A percentile compares a stretch with the other conserved stretches of the same genome.
phyloP scores from a whole-genome alignment of 2,797 vertebrate species.

The Megalops cyprinoides region DNA sequence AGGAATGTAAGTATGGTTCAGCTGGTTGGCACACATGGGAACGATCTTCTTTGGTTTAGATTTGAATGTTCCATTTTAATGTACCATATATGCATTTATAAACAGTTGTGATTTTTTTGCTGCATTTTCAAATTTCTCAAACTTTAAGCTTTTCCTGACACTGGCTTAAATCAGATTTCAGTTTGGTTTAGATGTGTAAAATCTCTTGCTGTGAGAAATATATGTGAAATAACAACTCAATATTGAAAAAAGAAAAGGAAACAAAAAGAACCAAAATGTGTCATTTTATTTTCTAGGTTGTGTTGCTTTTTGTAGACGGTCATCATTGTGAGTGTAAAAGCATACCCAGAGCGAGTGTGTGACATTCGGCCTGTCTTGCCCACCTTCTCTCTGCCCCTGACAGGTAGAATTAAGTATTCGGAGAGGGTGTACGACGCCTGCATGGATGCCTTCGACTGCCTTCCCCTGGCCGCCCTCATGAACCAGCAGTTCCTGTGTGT shows the following conservation, averaged over 20 bases:
- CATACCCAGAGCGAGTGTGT: conserved; percentile 44
- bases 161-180: conserved; percentile 35
- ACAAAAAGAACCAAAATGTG: conserved; percentile 47
- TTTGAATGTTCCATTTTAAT: too few relatives aligned
- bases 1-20: conserved; percentile 94
- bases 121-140: conserved; percentile 1
- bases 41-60: too few relatives aligned
- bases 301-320: conserved; percentile 41
- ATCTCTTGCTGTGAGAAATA: conserved; percentile 60
- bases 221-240: not conserved
- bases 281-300: conserved; percentile 39
- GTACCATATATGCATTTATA: not conserved
- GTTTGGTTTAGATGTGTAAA: conserved; percentile 67
- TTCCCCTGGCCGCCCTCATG: conserved; percentile 97
- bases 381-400: conserved; percentile 47
- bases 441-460: conserved; percentile 99
- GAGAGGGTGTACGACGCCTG: conserved; percentile 97
- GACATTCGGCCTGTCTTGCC: conserved; percentile 62
- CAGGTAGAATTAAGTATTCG: conserved; percentile 99
- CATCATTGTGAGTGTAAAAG: conserved; percentile 15
- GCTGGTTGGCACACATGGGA: too few relatives aligned
- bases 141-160: conserved; percentile 41
- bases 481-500: conserved; percentile 99
- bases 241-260: too few relatives aligned
- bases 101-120: not conserved